Conservation (phyloP, 2,113 vertebrate genomes). For the Naja naja region DNA sequence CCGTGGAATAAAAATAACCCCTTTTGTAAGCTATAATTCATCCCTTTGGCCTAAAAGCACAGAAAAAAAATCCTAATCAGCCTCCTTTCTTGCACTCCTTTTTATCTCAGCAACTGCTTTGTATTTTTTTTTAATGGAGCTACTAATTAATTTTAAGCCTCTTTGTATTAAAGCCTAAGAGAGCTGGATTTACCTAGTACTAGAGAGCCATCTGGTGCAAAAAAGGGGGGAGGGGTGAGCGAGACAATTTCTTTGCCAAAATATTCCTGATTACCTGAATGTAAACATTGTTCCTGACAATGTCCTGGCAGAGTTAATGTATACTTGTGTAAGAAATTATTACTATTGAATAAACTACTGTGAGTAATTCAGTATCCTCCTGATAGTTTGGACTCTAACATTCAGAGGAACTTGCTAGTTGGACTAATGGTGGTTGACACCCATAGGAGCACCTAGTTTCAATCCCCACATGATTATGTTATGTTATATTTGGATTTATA, state of each 20-base stretch:
- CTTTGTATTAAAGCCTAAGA: constrained; percentile 67
- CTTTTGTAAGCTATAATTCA: constrained; percentile 19
- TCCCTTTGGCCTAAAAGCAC: background rate
- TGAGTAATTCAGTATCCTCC: background rate
- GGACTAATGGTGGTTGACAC: background rate
- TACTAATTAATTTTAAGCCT: constrained; percentile 70
- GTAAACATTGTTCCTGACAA: background rate
- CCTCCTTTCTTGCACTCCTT: constrained; percentile 40
- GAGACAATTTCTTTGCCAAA: constrained; percentile 29
- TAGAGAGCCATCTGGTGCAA: constrained; percentile 67
- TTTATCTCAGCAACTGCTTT: constrained; percentile 8
- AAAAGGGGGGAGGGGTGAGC: background rate
- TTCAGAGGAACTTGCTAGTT: background rate
- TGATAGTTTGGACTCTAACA: background rate
- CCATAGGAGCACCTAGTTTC: background rate
- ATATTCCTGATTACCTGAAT: constrained; percentile 12
- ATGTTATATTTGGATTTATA: too few relatives aligned
- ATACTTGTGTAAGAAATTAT: background rate
- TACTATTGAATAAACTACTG: background rate
- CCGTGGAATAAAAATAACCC: constrained; percentile 9
- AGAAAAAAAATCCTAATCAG: constrained; percentile 46
- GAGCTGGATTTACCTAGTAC: constrained; percentile 57
- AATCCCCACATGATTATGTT: background rate
- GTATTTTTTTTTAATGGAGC: constrained; percentile 31
- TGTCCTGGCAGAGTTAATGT: background rate